Base-by-base conservation (phyloP, 2,797 vertebrate genomes). In the Chiroxiphia lanceolata region DNA sequence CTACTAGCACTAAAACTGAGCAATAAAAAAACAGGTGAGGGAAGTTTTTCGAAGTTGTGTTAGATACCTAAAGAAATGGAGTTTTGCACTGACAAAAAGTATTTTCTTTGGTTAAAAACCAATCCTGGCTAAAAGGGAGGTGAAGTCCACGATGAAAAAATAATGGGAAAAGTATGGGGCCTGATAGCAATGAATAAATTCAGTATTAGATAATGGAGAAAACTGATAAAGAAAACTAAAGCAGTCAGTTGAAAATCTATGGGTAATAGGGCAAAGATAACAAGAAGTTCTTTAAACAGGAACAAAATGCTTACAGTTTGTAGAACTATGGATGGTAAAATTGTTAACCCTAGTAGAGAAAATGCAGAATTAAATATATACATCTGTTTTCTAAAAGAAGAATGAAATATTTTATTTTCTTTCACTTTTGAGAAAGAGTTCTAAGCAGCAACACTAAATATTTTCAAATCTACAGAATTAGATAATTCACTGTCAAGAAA, bases 141-240 rank as follows among this genome's bases (percentile, higher is more conserved):
- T 95, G 70, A 95, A 95, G 88, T 86, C 63, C 3, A 3, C 34
- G 59, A 95, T 90, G 94, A 79, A 94, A 95, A 97, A 93, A 88
- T 96, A 95, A 95, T 95, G 88, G 95, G 69, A 95, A 94, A 94
- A 95, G 88, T 92, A 86, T 57, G 38, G 47, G 90, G 38, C 67
- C 91, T 81, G 93, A 94, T 91, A 95, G 67, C 80, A 81, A 76
- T 93, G 91, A 96, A 96, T 93, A 95, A 95, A 96, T 91, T 95
- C 80, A 75, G 91, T 86, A 92, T 89, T 94, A 93, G 94, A 94
- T 91, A 96, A 94, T 95, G 70, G 83, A 88, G 86, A 95, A 80
- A 91, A 88, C 72, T 91, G 94, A 95, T 97, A 96, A 95, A 94
- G 88, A 78, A 94, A 91, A 88, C 91, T 88, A 95, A 95, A 95